Evolutionary conservation across 1,140 invertebrate genomes (phyloP).

Genomic region (Orius insidiosus): DNA sequence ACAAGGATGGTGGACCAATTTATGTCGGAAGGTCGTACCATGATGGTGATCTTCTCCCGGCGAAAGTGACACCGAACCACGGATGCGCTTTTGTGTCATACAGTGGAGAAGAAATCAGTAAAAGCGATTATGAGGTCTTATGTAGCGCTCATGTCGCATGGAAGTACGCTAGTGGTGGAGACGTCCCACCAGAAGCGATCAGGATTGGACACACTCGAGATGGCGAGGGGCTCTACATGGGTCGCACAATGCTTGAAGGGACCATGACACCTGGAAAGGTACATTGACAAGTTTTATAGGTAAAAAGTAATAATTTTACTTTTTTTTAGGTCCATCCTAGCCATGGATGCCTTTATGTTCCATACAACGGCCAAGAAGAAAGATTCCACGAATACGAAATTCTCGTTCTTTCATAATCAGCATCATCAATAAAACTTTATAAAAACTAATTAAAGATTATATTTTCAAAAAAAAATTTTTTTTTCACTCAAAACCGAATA

Average conservation of each 20-base stretch:
- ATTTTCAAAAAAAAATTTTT: no score
- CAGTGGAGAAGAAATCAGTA: slow-evolving; percentile 40
- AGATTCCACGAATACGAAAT: slow-evolving; percentile 57
- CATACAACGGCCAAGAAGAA: slow-evolving; percentile 48
- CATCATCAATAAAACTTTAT: no score
- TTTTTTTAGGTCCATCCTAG: slow-evolving; percentile 45
- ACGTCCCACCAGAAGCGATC: neutral
- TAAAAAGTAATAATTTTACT: neutral
- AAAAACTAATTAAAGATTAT: no score
- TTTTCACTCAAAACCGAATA: no score
- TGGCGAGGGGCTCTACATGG: neutral
- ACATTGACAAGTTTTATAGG: no score
- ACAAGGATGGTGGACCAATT: slow-evolving; percentile 49
- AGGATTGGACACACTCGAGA: neutral
- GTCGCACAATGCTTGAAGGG: neutral
- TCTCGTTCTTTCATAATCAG: slow-evolving; percentile 29
- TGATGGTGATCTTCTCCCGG: slow-evolving; percentile 54
- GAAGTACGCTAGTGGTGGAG: neutral
- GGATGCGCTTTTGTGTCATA: slow-evolving; percentile 42
- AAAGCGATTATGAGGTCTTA: slow-evolving; percentile 43
- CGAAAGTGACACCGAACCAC: slow-evolving; percentile 52
- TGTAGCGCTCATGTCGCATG: slow-evolving; percentile 23
- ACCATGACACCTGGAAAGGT: neutral
- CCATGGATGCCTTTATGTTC: slow-evolving; percentile 51
- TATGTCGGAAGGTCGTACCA: slow-evolving; percentile 55